Conservation (phyloP, 92 coral and sea anemone genomes). For the Porites lobata region DNA sequence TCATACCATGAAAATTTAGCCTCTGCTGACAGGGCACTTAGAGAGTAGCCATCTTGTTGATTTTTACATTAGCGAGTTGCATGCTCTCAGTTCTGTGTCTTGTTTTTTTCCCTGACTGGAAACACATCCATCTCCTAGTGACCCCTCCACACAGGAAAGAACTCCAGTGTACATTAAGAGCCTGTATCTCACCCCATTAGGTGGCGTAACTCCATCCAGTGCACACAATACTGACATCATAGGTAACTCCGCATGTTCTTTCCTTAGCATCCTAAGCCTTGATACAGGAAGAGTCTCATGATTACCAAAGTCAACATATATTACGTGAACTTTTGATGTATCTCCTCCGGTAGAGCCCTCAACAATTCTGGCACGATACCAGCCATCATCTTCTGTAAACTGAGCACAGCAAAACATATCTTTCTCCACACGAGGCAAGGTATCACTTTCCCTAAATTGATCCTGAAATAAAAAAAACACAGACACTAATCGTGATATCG, state of each 20-base stretch:
- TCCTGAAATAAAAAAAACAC: too few species aligned
- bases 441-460: not conserved
- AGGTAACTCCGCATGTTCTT: conserved; percentile 81
- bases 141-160: too few species aligned
- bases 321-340: conserved; percentile 61
- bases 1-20: too few species aligned
- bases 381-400: conserved; percentile 79
- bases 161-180: too few species aligned
- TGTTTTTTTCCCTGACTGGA: too few species aligned
- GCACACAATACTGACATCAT: conserved; percentile 87
- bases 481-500: too few species aligned
- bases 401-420: conserved; percentile 90
- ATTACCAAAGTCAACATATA: conserved; percentile 95
- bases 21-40: too few species aligned
- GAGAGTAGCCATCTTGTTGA: too few species aligned
- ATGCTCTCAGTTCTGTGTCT: too few species aligned
- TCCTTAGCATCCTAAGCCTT: conserved; percentile 73
- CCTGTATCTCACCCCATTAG: conserved; percentile 40
- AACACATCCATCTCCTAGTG: too few species aligned
- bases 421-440: conserved; percentile 1
- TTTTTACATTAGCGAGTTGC: too few species aligned
- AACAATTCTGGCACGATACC: conserved; percentile 83
- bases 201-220: conserved; percentile 72
- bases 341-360: conserved; percentile 50
- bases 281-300: conserved; percentile 71